Base-by-base conservation (phyloP, 1,140 invertebrate species). In the Alviniconcha marisindica region DNA sequence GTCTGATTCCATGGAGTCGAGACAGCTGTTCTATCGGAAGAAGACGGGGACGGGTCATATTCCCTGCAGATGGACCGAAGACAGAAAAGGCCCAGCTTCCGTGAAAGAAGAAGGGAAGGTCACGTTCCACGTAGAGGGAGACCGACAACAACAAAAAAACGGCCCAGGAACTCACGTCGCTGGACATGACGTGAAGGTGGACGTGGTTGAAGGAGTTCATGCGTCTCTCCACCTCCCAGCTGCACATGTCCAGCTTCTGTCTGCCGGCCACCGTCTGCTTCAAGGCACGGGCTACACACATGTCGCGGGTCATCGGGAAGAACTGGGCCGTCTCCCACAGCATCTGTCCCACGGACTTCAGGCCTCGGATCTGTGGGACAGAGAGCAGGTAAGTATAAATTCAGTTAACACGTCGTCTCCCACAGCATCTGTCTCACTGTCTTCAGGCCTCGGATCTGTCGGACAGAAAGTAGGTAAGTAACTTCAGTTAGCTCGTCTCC, bases 151-250 rank as follows among this genome's bases (percentile, higher is more conserved):
- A n/a, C n/a, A n/a, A n/a, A 54, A 24, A 54, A 24, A n/a, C n/a
- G n/a, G 60, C 7, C 60, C 28, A 12, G 60, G n/a, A n/a, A 36
- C 71, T 74, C 18, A 74, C 71, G 24, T 36, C 4, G 15, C 5
- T 18, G 38, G 71, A 42, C 24, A 18, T 12, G 71, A 74, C 4
- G 5, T 74, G 71, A 36, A 74, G 15, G 40, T 74, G 71, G 24
- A 74, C 38, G 40, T 74, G 66, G 38, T 74, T 18, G 42, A 38
- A 74, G 71, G 38, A 42, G 71, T 74, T 74, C 38, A 74, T 21
- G 31, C 71, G 31, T 14, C 31, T 15, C 24, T 7, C 18, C 0
- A 40, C 44, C 10, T n/a, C 38, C 10, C 31, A 21, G 71, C 71
- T 24, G 15, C 38, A 18, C 21, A 31, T 48, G 2, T 74, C 38